Evolutionary conservation across 2,888 invertebrate species (phyloP).

Genomic region (Pilophorus perplexus): DNA sequence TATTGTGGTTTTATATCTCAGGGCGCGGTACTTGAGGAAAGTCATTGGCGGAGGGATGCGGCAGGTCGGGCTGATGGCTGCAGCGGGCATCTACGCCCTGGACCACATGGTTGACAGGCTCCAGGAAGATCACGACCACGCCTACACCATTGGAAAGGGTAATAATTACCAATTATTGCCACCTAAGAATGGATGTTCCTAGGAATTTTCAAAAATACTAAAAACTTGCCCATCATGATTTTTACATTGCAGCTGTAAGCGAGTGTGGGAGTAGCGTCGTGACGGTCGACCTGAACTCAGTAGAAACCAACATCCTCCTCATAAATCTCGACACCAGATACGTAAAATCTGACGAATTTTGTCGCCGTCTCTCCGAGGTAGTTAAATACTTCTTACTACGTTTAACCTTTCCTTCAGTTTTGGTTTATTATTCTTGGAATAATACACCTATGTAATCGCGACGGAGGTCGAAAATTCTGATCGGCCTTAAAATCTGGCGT

Average conservation of each 20-base stretch:
- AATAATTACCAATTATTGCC: conserved; percentile 5
- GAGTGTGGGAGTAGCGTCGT: conserved; percentile 62
- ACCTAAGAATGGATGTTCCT: background rate
- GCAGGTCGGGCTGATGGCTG: conserved; percentile 86
- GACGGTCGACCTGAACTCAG: conserved; percentile 60
- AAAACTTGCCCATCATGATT: background rate
- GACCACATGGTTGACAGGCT: conserved; percentile 72
- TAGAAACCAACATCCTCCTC: conserved; percentile 75
- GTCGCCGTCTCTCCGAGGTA: conserved; percentile 55
- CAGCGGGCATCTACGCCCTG: conserved; percentile 82
- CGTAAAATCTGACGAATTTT: conserved; percentile 59
- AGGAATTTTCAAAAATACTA: background rate
- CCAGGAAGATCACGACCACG: conserved; percentile 70
- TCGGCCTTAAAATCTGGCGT: too few relatives aligned
- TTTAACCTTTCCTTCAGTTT: too few relatives aligned
- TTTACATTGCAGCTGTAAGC: conserved; percentile 45
- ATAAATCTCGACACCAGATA: conserved; percentile 59
- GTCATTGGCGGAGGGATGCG: conserved; percentile 92
- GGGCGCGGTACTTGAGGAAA: conserved; percentile 78
- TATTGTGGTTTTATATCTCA: conserved; percentile 51
- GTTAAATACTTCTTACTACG: conserved; percentile 39
- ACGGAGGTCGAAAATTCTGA: too few relatives aligned
- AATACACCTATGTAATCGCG: too few relatives aligned
- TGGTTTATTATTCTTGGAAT: too few relatives aligned
- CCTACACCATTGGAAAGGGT: conserved; percentile 65